Evolutionary conservation across 2,797 vertebrate species (phyloP).

Genomic region (Cercopithecus neglectus): DNA sequence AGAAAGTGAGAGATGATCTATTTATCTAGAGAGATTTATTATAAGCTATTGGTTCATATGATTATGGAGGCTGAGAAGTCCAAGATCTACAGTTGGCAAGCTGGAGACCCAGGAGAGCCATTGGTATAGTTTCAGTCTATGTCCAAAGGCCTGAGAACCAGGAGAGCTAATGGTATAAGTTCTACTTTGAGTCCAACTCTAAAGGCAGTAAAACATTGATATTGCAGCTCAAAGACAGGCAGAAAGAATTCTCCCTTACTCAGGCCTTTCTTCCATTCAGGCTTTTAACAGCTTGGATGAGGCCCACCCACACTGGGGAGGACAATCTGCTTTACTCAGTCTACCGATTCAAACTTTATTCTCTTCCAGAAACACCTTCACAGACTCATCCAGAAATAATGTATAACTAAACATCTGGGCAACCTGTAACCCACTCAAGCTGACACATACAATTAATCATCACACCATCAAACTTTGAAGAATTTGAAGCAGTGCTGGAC

Average conservation of each 20-base stretch:
- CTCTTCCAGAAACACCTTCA: neutral
- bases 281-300: no score
- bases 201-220: neutral
- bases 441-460: neutral
- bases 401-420: neutral
- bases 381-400: neutral
- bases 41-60: neutral
- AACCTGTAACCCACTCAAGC: no score
- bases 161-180: neutral
- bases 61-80: neutral
- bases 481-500: neutral
- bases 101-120: neutral
- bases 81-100: neutral
- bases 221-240: neutral
- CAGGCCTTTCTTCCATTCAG: neutral
- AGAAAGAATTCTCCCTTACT: neutral
- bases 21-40: neutral
- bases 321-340: neutral
- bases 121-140: neutral
- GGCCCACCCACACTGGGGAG: neutral
- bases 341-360: neutral
- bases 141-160: neutral
- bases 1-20: neutral
- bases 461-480: neutral
- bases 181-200: neutral